A percentile compares a stretch with the other conserved stretches of the same genome.
phyloP scores from a whole-genome alignment of 2,888 invertebrate species.

The Dione vanillae region DNA sequence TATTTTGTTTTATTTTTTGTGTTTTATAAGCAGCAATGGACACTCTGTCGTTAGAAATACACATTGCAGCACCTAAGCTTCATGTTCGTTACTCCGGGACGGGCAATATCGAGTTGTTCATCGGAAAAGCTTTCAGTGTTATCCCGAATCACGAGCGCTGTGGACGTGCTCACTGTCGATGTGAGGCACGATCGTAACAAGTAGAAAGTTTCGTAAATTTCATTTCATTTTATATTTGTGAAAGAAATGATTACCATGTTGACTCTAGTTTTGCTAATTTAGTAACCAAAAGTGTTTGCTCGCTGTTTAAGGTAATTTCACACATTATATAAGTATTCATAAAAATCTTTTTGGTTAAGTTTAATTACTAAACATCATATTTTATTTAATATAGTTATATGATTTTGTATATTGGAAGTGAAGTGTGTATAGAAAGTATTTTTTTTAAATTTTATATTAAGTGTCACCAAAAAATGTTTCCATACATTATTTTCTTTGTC shows the following conservation, averaged over 20 bases:
- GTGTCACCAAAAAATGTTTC: too few relatives aligned
- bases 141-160: slow-evolving; percentile 37
- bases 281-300: neutral
- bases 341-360: too few relatives aligned
- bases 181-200: slow-evolving; percentile 40
- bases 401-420: too few relatives aligned
- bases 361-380: too few relatives aligned
- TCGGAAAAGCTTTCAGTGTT: slow-evolving; percentile 47
- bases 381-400: too few relatives aligned
- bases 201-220: slow-evolving; percentile 46
- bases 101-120: slow-evolving; percentile 48
- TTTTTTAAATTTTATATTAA: too few relatives aligned
- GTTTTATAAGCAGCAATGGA: slow-evolving; percentile 52
- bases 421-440: too few relatives aligned
- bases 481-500: too few relatives aligned
- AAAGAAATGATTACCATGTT: neutral
- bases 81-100: slow-evolving; percentile 33
- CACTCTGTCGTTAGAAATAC: slow-evolving; percentile 12
- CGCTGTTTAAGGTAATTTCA: neutral
- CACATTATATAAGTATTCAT: too few relatives aligned
- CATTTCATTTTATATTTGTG: slow-evolving; percentile 6
- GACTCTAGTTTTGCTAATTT: neutral
- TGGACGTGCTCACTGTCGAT: slow-evolving; percentile 31
- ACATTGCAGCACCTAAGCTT: slow-evolving; percentile 2
- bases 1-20: neutral